Conservation (phyloP, 1,140 invertebrate species). For the Platyura marginata region DNA sequence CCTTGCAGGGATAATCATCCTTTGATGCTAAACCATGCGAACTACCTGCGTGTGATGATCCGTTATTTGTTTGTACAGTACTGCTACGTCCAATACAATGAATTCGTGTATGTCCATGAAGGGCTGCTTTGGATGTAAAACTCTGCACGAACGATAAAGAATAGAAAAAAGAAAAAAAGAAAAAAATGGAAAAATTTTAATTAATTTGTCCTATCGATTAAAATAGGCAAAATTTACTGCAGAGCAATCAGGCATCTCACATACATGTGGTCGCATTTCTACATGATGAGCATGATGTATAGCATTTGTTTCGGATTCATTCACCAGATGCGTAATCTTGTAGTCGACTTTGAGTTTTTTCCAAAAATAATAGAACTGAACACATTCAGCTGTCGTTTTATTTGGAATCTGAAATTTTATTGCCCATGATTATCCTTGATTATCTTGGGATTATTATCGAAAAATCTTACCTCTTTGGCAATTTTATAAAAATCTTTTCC, state of each 20-base stretch:
- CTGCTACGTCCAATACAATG: conserved; percentile 28
- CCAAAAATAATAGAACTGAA: conserved; percentile 98
- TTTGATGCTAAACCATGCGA: conserved; percentile 11
- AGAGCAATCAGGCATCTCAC: conserved; percentile 45
- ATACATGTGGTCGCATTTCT: conserved; percentile 32
- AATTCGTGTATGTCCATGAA: conserved; percentile 56
- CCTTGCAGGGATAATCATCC: conserved; percentile 76
- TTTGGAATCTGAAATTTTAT: conserved; percentile 50
- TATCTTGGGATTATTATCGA: neutral
- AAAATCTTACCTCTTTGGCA: conserved; percentile 52
- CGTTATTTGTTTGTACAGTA: conserved; percentile 1
- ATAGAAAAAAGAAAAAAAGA: neutral
- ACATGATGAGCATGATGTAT: conserved; percentile 1
- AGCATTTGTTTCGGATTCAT: neutral
- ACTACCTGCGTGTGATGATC: neutral
- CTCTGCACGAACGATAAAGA: conserved; percentile 28
- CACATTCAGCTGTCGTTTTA: conserved; percentile 83
- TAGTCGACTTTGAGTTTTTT: conserved; percentile 85
- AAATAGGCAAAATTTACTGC: conserved; percentile 33
- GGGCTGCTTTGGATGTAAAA: conserved; percentile 59
- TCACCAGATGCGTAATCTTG: conserved; percentile 26
- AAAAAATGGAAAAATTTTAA: neutral
- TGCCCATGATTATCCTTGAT: too few relatives aligned
- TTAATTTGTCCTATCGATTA: conserved; percentile 3
- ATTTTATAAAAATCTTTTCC: conserved; percentile 90